Conservation (phyloP, 2,797 vertebrate genomes). For the Masticophis lateralis region DNA sequence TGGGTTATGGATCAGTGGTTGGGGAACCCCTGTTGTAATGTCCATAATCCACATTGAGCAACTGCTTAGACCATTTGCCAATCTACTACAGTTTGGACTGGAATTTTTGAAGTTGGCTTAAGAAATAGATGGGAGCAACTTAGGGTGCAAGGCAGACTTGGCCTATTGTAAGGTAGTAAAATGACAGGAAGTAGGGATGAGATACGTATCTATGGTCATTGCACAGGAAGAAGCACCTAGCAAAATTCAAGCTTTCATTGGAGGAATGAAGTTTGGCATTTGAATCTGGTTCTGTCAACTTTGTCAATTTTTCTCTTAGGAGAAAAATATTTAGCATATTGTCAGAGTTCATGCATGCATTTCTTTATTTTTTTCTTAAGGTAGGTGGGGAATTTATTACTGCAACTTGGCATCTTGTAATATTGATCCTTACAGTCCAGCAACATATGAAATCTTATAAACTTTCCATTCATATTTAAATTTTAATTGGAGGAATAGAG, state of each 20-base stretch:
- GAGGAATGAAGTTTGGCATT: too few relatives aligned
- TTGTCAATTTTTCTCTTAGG: too few relatives aligned
- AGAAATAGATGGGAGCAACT: not conserved
- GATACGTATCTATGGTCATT: too few relatives aligned
- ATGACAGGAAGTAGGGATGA: too few relatives aligned
- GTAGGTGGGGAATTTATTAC: not conserved
- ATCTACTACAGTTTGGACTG: not conserved
- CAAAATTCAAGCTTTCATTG: too few relatives aligned
- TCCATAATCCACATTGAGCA: not conserved
- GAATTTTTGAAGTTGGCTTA: not conserved
- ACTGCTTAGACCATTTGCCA: not conserved
- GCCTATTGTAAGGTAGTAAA: not conserved
- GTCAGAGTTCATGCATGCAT: constrained; percentile 26
- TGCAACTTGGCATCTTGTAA: not conserved
- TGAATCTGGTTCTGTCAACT: too few relatives aligned
- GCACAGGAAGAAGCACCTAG: too few relatives aligned
- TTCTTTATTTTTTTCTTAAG: constrained; percentile 29
- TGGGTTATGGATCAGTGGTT: not conserved
- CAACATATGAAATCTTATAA: not conserved
- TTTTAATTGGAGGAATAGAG: constrained; percentile 31
- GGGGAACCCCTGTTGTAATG: not conserved
- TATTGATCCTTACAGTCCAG: not conserved
- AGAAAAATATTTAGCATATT: too few relatives aligned
- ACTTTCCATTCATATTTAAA: not conserved
- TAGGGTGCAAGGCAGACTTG: not conserved